Evolutionary conservation across 35 echinoderm and acorn worm species (phyloP).

Genomic region (Stichopus chloronotus): DNA sequence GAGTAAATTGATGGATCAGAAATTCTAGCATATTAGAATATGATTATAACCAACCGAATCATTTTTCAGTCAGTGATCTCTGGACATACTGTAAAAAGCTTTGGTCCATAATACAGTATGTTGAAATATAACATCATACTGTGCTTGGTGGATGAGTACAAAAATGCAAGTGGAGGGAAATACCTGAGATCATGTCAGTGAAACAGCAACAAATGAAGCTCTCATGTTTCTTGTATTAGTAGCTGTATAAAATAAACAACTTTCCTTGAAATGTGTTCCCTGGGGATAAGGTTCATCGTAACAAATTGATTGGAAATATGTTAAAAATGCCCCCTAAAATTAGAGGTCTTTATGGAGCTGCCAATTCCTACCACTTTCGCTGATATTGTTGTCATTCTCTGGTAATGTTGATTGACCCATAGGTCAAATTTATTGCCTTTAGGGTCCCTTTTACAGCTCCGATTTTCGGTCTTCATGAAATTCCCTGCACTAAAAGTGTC

Average conservation of each 20-base stretch:
- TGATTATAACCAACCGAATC: no score
- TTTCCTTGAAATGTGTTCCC: background rate
- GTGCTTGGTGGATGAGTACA: no score
- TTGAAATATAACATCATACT: no score
- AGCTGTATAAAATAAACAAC: conserved; percentile 1
- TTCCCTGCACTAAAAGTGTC: no score
- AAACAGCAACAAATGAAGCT: background rate
- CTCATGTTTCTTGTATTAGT: background rate
- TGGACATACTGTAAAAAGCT: no score
- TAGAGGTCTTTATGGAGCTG: background rate
- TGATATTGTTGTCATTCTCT: background rate
- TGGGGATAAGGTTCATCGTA: background rate
- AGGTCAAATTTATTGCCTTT: background rate
- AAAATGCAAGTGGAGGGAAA: no score
- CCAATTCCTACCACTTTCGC: background rate
- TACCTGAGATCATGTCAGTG: no score
- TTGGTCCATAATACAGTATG: no score
- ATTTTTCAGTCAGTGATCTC: no score
- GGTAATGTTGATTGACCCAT: background rate
- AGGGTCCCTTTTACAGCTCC: background rate
- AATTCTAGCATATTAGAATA: no score
- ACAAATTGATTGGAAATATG: conserved; percentile 25
- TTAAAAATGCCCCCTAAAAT: background rate
- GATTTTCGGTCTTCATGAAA: no score
- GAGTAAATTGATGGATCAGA: no score